These are phyloP conservation scores for Eulimnadia texana DNA, from an alignment of 1,140 invertebrate species.

Conservation along the genomic window DNA sequence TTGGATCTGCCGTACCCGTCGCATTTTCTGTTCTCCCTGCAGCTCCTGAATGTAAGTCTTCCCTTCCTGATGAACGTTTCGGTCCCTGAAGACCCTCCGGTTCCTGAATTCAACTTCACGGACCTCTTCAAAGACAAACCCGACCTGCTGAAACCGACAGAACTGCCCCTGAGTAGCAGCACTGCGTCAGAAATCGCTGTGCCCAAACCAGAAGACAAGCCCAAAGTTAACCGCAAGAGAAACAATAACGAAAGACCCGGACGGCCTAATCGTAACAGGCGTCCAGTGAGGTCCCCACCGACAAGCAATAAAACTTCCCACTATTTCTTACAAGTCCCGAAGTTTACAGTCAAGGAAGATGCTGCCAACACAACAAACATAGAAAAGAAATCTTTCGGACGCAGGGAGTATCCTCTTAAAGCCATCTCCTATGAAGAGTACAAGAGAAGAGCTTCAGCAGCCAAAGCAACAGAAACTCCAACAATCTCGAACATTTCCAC, in stretches of 20 bases:
- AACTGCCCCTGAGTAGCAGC: not conserved
- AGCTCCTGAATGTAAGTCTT: slow-evolving; percentile 1
- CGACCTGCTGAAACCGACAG: not conserved
- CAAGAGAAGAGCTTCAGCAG: not conserved
- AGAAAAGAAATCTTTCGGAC: too few species aligned
- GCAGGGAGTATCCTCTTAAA: not conserved
- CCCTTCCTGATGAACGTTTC: not conserved
- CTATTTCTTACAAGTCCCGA: too few species aligned
- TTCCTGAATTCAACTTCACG: not conserved
- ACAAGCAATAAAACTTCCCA: not conserved
- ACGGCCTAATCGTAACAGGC: not conserved
- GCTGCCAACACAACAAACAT: too few species aligned
- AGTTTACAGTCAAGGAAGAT: too few species aligned
- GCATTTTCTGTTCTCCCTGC: slow-evolving; percentile 6
- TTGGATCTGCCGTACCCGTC: slow-evolving; percentile 5
- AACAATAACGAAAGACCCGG: not conserved
- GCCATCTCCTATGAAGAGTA: not conserved
- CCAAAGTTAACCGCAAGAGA: not conserved
- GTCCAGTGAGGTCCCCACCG: not conserved
- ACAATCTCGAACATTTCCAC: not conserved
- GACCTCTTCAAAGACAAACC: not conserved
- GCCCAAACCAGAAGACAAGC: not conserved
- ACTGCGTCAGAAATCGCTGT: too few species aligned
- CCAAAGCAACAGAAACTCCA: not conserved
- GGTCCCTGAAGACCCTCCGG: slow-evolving; percentile 3